These are phyloP conservation scores for Drosophila pseudoananassae DNA, from an alignment of 1,140 invertebrate species.

Conservation along the genomic window DNA sequence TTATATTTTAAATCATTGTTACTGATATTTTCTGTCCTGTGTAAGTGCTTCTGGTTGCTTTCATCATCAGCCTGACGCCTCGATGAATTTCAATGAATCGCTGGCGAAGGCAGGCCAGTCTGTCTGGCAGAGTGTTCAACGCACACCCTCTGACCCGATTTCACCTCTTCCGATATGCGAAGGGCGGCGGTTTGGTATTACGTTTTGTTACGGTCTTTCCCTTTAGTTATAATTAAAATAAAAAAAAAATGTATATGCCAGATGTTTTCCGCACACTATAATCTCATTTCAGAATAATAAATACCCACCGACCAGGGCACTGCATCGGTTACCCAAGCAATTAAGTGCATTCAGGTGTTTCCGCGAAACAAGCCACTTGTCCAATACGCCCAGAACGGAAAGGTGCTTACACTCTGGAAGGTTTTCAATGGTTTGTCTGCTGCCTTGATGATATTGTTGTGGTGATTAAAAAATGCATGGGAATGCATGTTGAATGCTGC, in stretches of 20 bases:
- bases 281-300: constrained; percentile 31
- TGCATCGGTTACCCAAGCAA: constrained; percentile 7
- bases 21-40: constrained; percentile 5
- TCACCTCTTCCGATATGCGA: constrained; percentile 20
- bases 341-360: neutral
- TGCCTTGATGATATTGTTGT: constrained; percentile 54
- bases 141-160: constrained; percentile 17
- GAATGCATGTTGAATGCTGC: constrained; percentile 12
- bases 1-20: neutral
- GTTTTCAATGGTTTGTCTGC: constrained; percentile 24
- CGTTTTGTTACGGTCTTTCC: constrained; percentile 29
- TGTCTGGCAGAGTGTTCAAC: constrained; percentile 21
- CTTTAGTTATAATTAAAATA: constrained; percentile 69
- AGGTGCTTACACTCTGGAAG: neutral
- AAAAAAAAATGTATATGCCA: constrained; percentile 35
- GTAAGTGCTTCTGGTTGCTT: constrained; percentile 5
- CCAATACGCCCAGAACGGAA: neutral
- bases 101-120: constrained; percentile 21
- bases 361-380: neutral
- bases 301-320: constrained; percentile 1
- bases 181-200: neutral
- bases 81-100: constrained; percentile 58
- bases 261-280: constrained; percentile 35
- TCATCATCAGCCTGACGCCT: constrained; percentile 23
- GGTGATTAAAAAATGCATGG: constrained; percentile 51